Evolutionary conservation across 1,140 invertebrate genomes (phyloP).

Genomic region (Phenacoccus solenopsis): DNA sequence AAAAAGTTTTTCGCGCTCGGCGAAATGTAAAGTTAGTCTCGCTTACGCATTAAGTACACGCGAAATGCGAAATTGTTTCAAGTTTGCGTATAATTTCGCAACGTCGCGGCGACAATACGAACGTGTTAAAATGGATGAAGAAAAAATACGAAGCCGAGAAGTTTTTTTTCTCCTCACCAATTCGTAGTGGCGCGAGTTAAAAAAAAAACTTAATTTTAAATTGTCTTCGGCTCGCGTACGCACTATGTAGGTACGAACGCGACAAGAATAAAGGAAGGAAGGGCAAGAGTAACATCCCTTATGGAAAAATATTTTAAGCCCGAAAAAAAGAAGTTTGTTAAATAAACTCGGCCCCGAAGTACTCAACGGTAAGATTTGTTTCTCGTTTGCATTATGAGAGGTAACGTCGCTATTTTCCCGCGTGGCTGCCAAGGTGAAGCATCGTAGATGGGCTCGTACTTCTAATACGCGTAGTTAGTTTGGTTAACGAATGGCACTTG

Average conservation of each 20-base stretch:
- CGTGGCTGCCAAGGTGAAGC: background rate
- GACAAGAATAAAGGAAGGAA: too few species aligned
- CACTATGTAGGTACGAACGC: too few species aligned
- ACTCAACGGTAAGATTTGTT: background rate
- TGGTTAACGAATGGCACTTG: background rate
- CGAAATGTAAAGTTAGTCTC: too few species aligned
- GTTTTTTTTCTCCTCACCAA: too few species aligned
- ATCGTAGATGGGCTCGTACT: background rate
- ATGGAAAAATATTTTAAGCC: background rate
- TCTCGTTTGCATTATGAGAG: background rate
- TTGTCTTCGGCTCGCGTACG: too few species aligned
- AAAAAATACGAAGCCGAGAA: too few species aligned
- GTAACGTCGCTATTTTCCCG: background rate
- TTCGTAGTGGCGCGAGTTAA: too few species aligned
- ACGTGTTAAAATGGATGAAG: too few species aligned
- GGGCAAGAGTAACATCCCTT: conserved; percentile 1
- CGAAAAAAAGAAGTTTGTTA: background rate
- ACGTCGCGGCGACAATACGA: too few species aligned
- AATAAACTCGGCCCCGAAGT: background rate
- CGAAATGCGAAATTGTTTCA: conserved; percentile 6
- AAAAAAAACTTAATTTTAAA: conserved; percentile 4
- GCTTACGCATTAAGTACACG: conserved; percentile 6
- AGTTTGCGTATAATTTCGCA: background rate
- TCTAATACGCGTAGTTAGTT: background rate
- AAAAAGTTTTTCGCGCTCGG: background rate